Evolutionary conservation across 1,140 invertebrate species (phyloP), one percentile per base, ranked within the genome.

Genomic region (Lepidurus couesii): DNA sequence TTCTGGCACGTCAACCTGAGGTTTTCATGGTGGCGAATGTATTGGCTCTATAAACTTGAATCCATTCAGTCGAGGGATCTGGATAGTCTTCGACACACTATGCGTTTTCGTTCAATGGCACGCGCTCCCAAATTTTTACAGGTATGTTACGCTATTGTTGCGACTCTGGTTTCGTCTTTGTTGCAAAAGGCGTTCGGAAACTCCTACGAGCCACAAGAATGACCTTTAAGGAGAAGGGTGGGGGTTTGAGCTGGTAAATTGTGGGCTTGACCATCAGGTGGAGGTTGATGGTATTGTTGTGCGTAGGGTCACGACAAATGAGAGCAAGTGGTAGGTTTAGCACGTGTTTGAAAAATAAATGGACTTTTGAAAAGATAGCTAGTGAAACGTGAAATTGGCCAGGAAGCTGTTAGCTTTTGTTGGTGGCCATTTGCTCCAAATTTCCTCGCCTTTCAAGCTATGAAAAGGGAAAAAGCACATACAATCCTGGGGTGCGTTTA

Each of bases 401-500:
- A 65, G 53, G 16, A 65, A 65, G 53, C 53, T 65, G 53, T 65
- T 65, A 21, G 53, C 53, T 16, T 65, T 65, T 65, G 53, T 65
- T 65, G 53, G 53, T 65, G 53, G 16, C 53, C 53, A 65, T 65
- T 65, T 65, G 53, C 53, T 65, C 53, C 21, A 65, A 65, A 65
- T 65, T 65, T 65, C 53, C 53, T 65, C 53, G 53, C 53, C 13
- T 65, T 65, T 9, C 21, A 21, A 16, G 21, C 53, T n/a, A 13
- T 65, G 21, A 65, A 65, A 65, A 16, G 53, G 53, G 3, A 65
- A 16, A 65, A 65, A 65, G 13, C 53, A 13, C 53, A 65, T 21
- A 65, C 53, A 65, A 65, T 65, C 53, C 53, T 21, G 16, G 53
- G 53, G 21, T 65, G 21, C 53, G 53, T 65, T 65, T 65, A 65